Conservation (phyloP, 2,113 vertebrate genomes). For the Cygnus atratus region DNA sequence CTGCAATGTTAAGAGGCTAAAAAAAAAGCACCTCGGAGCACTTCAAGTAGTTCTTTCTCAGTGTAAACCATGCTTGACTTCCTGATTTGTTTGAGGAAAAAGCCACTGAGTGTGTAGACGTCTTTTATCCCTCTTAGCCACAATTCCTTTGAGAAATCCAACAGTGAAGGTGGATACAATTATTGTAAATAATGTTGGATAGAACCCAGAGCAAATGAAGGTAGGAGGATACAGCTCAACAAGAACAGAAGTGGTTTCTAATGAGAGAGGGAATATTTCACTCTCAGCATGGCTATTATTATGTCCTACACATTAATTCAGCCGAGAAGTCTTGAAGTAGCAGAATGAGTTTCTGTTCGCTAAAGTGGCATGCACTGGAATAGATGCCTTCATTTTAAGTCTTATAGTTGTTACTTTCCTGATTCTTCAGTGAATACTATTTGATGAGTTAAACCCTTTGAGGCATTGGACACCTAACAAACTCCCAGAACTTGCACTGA, state of each 20-base stretch:
- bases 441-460: background rate
- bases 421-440: background rate
- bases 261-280: conserved; percentile 56
- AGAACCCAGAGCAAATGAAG: conserved; percentile 42
- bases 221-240: conserved; percentile 60
- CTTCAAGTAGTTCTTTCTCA: conserved; percentile 39
- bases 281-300: conserved; percentile 60
- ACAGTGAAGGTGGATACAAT: conserved; percentile 54
- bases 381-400: background rate
- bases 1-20: conserved; percentile 12
- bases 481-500: background rate
- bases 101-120: conserved; percentile 33
- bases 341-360: background rate
- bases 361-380: background rate
- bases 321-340: conserved; percentile 9
- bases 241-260: conserved; percentile 67
- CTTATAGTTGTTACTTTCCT: background rate
- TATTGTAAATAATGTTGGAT: conserved; percentile 60
- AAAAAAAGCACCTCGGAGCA: conserved; percentile 23
- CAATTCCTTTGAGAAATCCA: conserved; percentile 56
- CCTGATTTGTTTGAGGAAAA: conserved; percentile 62
- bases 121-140: conserved; percentile 57
- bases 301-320: conserved; percentile 57
- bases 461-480: background rate
- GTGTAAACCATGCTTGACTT: conserved; percentile 50